phyloP scores from a whole-genome alignment of 2,888 invertebrate species.

The Pseudococcus viburni region DNA sequence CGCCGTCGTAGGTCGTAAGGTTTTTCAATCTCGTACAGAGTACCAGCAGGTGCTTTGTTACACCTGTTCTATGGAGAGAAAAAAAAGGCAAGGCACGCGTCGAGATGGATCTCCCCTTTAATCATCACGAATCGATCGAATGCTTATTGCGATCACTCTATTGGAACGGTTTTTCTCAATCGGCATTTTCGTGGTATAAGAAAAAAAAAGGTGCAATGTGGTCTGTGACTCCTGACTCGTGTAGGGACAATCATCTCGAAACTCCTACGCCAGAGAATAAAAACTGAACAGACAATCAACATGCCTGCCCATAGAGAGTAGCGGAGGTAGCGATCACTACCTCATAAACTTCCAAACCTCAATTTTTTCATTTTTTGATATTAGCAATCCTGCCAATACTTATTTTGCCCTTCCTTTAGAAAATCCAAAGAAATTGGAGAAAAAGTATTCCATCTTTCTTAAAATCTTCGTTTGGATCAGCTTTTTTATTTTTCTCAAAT shows the following conservation, averaged over 20 bases:
- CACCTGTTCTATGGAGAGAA: slow-evolving; percentile 16
- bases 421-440: too few species aligned
- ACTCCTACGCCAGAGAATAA: too few species aligned
- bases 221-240: neutral
- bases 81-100: slow-evolving; percentile 11
- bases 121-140: neutral
- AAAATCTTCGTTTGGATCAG: too few species aligned
- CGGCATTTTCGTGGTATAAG: neutral
- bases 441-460: too few species aligned
- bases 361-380: too few species aligned
- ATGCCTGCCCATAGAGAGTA: too few species aligned
- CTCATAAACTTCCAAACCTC: too few species aligned
- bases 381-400: too few species aligned
- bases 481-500: too few species aligned
- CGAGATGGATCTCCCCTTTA: slow-evolving; percentile 25
- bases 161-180: slow-evolving; percentile 20
- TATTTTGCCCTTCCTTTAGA: too few species aligned
- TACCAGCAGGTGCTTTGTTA: slow-evolving; percentile 41
- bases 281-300: too few species aligned
- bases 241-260: neutral
- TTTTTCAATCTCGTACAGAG: slow-evolving; percentile 33
- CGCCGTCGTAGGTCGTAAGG: slow-evolving; percentile 29
- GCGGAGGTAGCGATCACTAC: too few species aligned
- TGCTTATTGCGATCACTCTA: neutral
- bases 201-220: slow-evolving; percentile 30